Percentiles rank a stretch among this genome's conserved stretches.
phyloP scores from a whole-genome alignment of 1,140 invertebrate species.

The Cydia pomonella region DNA sequence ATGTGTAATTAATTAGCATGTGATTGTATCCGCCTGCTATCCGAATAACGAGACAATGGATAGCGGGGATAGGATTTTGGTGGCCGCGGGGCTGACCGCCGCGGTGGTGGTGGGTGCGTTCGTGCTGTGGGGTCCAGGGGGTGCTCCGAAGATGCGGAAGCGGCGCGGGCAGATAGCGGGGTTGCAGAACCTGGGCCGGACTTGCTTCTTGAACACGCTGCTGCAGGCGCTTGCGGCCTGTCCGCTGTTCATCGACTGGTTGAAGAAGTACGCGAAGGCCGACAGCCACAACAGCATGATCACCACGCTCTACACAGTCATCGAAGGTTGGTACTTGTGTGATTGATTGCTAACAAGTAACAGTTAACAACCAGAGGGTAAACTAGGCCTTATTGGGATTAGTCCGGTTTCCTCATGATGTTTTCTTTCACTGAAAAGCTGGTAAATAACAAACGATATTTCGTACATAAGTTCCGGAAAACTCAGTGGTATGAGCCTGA shows the following conservation, averaged over 20 bases:
- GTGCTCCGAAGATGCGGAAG: conserved; percentile 80
- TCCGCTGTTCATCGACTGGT: conserved; percentile 90
- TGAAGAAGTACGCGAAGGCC: conserved; percentile 83
- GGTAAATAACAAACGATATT: too few species aligned
- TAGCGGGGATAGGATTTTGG: conserved; percentile 83
- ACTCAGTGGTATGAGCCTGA: too few species aligned
- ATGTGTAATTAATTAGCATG: conserved; percentile 42
- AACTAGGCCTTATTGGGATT: too few species aligned
- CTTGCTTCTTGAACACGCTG: conserved; percentile 93
- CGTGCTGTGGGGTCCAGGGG: conserved; percentile 88
- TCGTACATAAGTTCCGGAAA: too few species aligned
- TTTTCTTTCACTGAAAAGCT: too few species aligned
- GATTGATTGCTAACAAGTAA: conserved; percentile 1
- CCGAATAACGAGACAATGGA: conserved; percentile 79
- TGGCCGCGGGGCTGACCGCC: conserved; percentile 87
- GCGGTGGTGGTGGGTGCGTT: conserved; percentile 89
- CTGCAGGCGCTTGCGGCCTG: conserved; percentile 92
- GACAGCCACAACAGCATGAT: conserved; percentile 83
- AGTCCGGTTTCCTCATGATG: too few species aligned
- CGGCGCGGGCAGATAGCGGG: conserved; percentile 87
- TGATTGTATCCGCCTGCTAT: conserved; percentile 37
- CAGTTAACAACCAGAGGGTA: too few species aligned
- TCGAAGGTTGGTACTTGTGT: conserved; percentile 80
- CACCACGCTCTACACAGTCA: conserved; percentile 83
- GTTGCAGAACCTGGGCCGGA: conserved; percentile 91